Evolutionary conservation across 2,113 vertebrate species (phyloP), one percentile per base, ranked within the genome.

Genomic region (Tichodroma muraria): DNA sequence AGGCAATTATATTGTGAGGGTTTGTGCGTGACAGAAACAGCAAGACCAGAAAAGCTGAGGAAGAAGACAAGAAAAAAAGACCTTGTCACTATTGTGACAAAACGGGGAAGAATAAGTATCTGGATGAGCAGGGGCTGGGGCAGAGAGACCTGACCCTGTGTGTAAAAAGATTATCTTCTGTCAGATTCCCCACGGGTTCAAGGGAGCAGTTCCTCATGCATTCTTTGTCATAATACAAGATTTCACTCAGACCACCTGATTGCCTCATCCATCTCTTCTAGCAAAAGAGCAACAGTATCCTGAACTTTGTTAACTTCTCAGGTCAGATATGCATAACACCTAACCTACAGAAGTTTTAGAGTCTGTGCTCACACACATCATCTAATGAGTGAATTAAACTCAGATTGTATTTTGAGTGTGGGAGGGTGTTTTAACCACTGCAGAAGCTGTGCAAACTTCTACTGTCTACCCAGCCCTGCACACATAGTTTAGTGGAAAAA

Each of bases 11-110:
- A 22, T 56, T 93, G 77, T 38, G 52, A 96, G 73, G 49, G 56
- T 86, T 68, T 56, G 65, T 89, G 86, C 18, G 5, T 94, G 95
- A 95, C 90, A 94, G 90, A 92, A 93, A 95, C 80, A 94, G 69
- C n/a, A 61, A 89, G 65, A 93, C 53, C 70, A 93, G 73, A 96
- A 90, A 84, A 89, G 53, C 80, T 65, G 70, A 86, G 44, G 20
- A 75, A 61, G 28, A 92, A 94, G 63, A 73, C 13, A 18, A 40
- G 42, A 90, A 72, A 66, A 38, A 93, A 79, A 88, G 64, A 76
- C 25, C 13, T 35, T 15, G 3, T 56, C 78, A 35, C 65, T 87
- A 28, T 68, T 69, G 86, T 85, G 66, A 87, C 86, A 92, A 84
- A 90, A 86, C 0, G 0, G 35, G 65, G 71, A 94, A 92, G 73